Evolutionary conservation across 2,113 vertebrate species (phyloP), one percentile per base, ranked within the genome.

Genomic region (Thunnus maccoyii): DNA sequence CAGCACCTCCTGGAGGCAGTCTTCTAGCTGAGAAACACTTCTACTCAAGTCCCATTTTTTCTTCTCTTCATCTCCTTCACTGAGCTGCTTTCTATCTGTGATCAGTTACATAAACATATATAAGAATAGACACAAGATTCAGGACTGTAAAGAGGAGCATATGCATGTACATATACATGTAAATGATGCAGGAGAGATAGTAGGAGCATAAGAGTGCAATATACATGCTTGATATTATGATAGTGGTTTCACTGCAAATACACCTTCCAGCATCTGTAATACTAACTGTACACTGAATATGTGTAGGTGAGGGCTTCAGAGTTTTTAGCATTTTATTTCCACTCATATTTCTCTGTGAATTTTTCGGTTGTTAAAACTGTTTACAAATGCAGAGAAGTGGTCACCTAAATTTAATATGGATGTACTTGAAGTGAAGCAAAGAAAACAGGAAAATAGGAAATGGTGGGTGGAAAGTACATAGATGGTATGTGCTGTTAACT

Each of bases 1-100:
- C 74, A 99, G 95, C 76, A 93, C 96, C 87, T 91, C 91, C 89
- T 89, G 94, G 72, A 99, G 95, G 82, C 89, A 95, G 72, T 93
- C 95, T 80, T 97, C 96, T 36, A 98, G 86, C 41, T 95, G 83
- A 80, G 84, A 92, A 75, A 97, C 72, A 62, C 94, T 88, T 76
- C 30, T 58, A 65, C 94, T 92, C 56, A 96, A 72, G 41, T 88
- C 75, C 20, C 55, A 10, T 5, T 52, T 58, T 4, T 48, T 71
- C 67, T 62, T 46, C 4, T 75, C 65, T 8, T 58, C 47, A 2
- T 32, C 62, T 48, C 8, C 44, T 56, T 71, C 44, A 6, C 46
- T 52, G n/a, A 5, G 27, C 17, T 17, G 55, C 57, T 54, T 69
- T 14, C 5, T 7, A 8, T 82, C 89, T 93, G 84, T 61, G n/a